phyloP scores from a whole-genome alignment of 2,888 invertebrate species.

The Iselma pallidipennis region DNA sequence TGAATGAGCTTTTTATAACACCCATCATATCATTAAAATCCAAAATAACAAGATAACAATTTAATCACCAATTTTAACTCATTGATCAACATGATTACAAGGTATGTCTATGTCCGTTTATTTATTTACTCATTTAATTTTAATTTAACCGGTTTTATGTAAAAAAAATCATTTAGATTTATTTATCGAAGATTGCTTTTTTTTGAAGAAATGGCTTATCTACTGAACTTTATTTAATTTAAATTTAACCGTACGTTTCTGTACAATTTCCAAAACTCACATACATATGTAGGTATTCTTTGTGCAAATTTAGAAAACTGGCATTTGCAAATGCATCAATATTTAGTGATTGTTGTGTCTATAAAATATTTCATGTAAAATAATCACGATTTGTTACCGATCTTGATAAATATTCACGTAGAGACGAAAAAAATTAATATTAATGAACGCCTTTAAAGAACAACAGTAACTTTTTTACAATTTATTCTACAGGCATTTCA shows the following conservation, averaged over 20 bases:
- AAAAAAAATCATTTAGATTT: too few species aligned
- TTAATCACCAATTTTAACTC: neutral
- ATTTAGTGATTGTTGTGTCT: conserved; percentile 1
- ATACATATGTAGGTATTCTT: neutral
- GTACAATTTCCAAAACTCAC: neutral
- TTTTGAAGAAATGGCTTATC: too few species aligned
- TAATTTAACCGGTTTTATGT: too few species aligned
- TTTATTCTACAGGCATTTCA: too few species aligned
- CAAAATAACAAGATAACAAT: neutral
- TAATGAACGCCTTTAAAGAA: neutral
- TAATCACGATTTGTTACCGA: neutral
- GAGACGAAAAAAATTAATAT: neutral
- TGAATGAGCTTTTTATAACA: neutral
- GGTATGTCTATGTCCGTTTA: neutral
- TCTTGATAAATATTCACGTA: conserved; percentile 1
- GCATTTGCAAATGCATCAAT: neutral
- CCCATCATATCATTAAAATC: neutral
- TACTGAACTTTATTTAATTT: too few species aligned
- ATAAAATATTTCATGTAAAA: neutral
- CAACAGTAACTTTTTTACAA: too few species aligned
- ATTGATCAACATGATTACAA: neutral
- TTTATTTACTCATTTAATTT: neutral
- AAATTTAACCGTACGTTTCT: neutral
- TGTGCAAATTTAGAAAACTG: neutral
- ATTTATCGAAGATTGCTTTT: too few species aligned